Evolutionary conservation across 2,888 invertebrate species (phyloP), one percentile per base, ranked within the genome.

Genomic region (Drosophila nr. perissopoda): DNA sequence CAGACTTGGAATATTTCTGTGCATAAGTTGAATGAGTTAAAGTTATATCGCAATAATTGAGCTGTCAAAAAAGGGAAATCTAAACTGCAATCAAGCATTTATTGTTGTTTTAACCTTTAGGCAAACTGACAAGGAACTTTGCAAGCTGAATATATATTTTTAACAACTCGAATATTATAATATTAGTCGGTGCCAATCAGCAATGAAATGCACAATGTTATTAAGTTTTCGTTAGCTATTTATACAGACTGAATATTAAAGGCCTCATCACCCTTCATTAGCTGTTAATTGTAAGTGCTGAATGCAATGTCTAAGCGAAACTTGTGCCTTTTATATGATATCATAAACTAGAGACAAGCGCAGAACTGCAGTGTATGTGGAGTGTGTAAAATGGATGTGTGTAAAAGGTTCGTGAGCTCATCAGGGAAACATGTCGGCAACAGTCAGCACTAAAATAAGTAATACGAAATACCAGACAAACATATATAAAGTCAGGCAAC

Each of bases 361-460:
- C 42, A 65, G 72, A 80, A 73, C 45, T 76, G 73, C 69, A 69
- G 49, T 29, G n/a, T 42, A 34, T 69, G 48, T 72, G 57, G 48
- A 61, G 42, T 29, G 71, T 69, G 48, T 69, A 60, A 49, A 60
- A 61, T 62, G 48, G 45, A 59, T 51, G 51, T 75, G 56, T 49
- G 56, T 49, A 56, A 75, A 75, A 57, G 60, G 54, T 69, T 59
- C 52, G 59, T 78, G 78, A 78, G 72, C 80, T 78, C 78, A 78
- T 78, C 81, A 72, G 59, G 57, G 38, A 73, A 73, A 69, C 65
- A 73, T 73, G 76, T 77, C 72, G 65, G 76, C 57, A 25, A 53
- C 54, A 45, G 45, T 45, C 33, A 54, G 49, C 59, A 73, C 34
- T 77, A 60, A 60, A 75, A 65, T 53, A 68, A 72, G 56, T 60